Evolutionary conservation across 2,888 invertebrate species (phyloP).

Genomic region (Ceraclea dissimilis): DNA sequence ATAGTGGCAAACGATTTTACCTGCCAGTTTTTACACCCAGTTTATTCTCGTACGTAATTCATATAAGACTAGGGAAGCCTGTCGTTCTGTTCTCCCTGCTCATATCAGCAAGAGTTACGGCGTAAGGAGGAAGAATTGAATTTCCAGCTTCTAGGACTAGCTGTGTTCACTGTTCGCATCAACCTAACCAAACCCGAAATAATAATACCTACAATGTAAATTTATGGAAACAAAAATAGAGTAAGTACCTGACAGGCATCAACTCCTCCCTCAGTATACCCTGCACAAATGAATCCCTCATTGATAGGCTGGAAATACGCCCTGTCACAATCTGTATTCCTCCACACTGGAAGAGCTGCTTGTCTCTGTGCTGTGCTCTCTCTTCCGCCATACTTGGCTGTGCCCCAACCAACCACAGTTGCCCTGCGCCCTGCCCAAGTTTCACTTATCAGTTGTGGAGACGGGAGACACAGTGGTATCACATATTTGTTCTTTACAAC

Average conservation of each 20-base stretch:
- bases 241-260: slow-evolving; percentile 93
- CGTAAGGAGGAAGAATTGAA: too few relatives aligned
- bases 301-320: slow-evolving; percentile 92
- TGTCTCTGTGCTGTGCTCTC: slow-evolving; percentile 82
- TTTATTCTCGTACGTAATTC: too few relatives aligned
- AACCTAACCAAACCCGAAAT: too few relatives aligned
- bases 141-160: too few relatives aligned
- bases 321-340: slow-evolving; percentile 81
- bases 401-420: slow-evolving; percentile 91
- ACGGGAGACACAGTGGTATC: slow-evolving; percentile 80
- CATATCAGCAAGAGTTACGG: too few relatives aligned
- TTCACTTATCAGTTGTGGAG: slow-evolving; percentile 48
- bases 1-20: too few relatives aligned
- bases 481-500: slow-evolving; percentile 79
- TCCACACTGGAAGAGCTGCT: slow-evolving; percentile 80
- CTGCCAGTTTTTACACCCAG: too few relatives aligned
- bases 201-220: too few relatives aligned
- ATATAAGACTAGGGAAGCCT: too few relatives aligned
- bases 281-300: slow-evolving; percentile 83
- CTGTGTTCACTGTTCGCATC: too few relatives aligned
- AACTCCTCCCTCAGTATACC: slow-evolving; percentile 80
- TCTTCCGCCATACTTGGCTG: slow-evolving; percentile 81
- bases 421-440: slow-evolving; percentile 67
- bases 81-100: too few relatives aligned
- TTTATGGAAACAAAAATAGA: too few relatives aligned